Base-by-base conservation (phyloP, 2,113 vertebrate species). In the Brachyistius frenatus region DNA sequence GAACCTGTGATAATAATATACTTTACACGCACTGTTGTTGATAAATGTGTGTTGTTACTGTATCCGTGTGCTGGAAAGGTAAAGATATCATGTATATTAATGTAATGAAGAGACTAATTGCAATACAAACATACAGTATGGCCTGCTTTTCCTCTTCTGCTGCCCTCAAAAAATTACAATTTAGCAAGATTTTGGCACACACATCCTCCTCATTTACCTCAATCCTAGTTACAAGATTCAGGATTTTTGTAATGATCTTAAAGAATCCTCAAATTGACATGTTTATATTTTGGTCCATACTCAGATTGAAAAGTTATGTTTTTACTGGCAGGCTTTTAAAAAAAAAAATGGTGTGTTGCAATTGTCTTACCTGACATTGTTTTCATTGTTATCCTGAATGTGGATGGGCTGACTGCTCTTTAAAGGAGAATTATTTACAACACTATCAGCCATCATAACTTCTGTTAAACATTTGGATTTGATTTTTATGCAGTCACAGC, bases 391-490 rank as follows among this genome's bases (percentile, higher is more conserved):
- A 46, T 56, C 70, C 53, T 64, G 39, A 35, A 67, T 53, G 35
- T 54, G 64, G 39, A 61, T 65, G n/a, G 14, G 14, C 46, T 37
- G 46, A 39, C 39, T 63, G 63, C 47, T 77, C 64, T 75, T 23
- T 64, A 30, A 68, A 69, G 6, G 15, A 69, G 8, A 71, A 73
- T 72, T 62, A 88, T 86, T 84, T 66, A 82, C 50, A 82, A 76
- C 73, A 87, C 36, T 39, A 8, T 82, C 44, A 55, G 31, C 16
- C 55, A n/a, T 85, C 66, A 63, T 79, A 6, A 32, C 58, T 54
- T 73, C n/a, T 63, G 39, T 36, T 10, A 23, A n/a, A 10, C 32
- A 13, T 76, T 58, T 76, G 69, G 2, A 67, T 73, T 81, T 71
- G 33, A 23, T 23, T 23, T 23, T 76, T 76, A 57, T 52, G 56